These are phyloP conservation scores for Anguilla pacifica DNA, from an alignment of 2,797 vertebrate genomes.

Conservation along the genomic window DNA sequence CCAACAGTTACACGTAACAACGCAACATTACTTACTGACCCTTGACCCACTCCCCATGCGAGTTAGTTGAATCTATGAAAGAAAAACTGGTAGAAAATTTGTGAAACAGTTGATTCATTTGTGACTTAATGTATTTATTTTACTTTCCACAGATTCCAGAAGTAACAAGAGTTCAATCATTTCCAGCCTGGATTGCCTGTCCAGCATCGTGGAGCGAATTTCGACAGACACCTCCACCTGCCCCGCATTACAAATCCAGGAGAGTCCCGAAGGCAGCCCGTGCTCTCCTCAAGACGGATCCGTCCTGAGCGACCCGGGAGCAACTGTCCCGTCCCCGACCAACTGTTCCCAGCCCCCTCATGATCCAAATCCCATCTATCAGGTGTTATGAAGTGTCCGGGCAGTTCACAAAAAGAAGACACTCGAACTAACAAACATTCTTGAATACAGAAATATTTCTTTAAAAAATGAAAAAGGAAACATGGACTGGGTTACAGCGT, in stretches of 20 bases:
- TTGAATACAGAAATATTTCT: constrained; percentile 44
- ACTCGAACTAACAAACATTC: constrained; percentile 38
- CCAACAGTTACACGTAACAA: neutral
- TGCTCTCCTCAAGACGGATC: constrained; percentile 68
- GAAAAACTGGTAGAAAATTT: neutral
- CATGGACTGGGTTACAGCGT: constrained; percentile 30
- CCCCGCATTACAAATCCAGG: constrained; percentile 62
- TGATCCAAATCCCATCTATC: constrained; percentile 75
- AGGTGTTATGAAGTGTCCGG: constrained; percentile 73
- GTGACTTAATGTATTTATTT: neutral
- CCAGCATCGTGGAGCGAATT: constrained; percentile 92
- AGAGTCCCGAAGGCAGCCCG: constrained; percentile 65
- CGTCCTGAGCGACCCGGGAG: constrained; percentile 56
- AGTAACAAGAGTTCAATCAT: constrained; percentile 76
- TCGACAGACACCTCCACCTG: constrained; percentile 77
- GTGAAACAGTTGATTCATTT: constrained; percentile 4
- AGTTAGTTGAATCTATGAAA: neutral
- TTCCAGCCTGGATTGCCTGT: constrained; percentile 88
- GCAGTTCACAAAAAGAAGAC: constrained; percentile 28
- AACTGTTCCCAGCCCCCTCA: constrained; percentile 61
- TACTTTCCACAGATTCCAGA: constrained; percentile 71
- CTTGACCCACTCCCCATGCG: neutral
- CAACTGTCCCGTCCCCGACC: constrained; percentile 62
- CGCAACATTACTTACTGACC: neutral
- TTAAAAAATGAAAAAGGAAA: constrained; percentile 9